Evolutionary conservation across 2,888 invertebrate species (phyloP), one percentile per base, ranked within the genome.

Genomic region (Leucophenga montana): DNA sequence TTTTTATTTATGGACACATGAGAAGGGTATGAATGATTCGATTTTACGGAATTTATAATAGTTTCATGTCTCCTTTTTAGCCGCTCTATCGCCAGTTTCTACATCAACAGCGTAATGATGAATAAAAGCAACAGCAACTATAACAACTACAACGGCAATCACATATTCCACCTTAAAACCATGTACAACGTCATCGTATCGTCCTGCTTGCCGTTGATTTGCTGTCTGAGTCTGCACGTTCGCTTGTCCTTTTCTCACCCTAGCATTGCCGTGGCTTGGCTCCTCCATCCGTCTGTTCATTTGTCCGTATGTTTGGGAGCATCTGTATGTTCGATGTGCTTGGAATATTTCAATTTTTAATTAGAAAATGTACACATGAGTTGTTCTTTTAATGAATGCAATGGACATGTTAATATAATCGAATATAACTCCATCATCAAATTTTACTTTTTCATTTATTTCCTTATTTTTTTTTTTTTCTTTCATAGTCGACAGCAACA

Each of bases 291-390:
- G 8, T 39, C 39, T 8, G 39, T 39, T 39, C 9, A 11, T 39
- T 11, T 39, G 39, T 39, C 11, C 39, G 11, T 39, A 50, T 16
- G 16, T 50, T 50, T 50, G 50, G 50, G 3, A 18, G 50, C 50
- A 50, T 56, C 14, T 66, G 66, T 39, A 39, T 73, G 73, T 71
- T 75, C 73, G 78, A 74, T 74, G 75, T 78, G 78, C 81, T 78
- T 73, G 73, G 80, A 83, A 84, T 84, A 84, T 85, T 86, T 79
- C 80, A 82, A 85, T 85, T 86, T 85, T 85, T 86, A 85, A 86
- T 86, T 86, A 83, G 85, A 86, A 86, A 85, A 82, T 82, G 80
- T 82, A 73, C 85, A 86, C 84, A 85, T 84, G 85, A 86, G 83
- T 84, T 80, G 85, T 78, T 81, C 79, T 71, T 74, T 77, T 79